These are phyloP conservation scores for Teleogryllus occipitalis DNA, from an alignment of 1,140 invertebrate genomes.

Conservation along the genomic window DNA sequence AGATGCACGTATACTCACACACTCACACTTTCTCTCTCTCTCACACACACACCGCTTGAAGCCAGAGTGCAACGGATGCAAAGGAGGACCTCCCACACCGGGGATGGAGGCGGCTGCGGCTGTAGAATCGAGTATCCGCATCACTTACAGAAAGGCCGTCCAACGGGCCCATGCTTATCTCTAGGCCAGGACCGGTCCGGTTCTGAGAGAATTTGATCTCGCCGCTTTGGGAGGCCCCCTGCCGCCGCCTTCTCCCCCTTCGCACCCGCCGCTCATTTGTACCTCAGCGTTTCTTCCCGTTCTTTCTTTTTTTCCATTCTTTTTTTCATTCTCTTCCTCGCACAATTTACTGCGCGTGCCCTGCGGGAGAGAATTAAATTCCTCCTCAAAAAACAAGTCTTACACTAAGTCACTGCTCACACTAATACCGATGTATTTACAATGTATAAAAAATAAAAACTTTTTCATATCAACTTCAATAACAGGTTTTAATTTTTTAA, in stretches of 20 bases:
- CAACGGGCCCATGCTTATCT: not conserved
- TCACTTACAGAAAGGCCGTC: no score
- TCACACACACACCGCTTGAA: no score
- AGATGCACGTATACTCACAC: no score
- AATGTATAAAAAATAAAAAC: not conserved
- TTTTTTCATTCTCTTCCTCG: not conserved
- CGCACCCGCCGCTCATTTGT: not conserved
- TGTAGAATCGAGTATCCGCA: no score
- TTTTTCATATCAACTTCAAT: not conserved
- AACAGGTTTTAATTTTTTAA: not conserved
- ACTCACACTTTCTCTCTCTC: no score
- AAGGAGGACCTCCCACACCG: no score
- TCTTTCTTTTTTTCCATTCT: not conserved
- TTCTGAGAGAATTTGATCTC: not conserved
- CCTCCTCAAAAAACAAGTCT: not conserved
- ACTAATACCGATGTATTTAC: not conserved
- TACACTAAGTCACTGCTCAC: not conserved
- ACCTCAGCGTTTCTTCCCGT: not conserved
- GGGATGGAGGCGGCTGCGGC: no score
- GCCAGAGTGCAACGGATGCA: no score
- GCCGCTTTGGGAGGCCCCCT: not conserved
- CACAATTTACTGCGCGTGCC: not conserved
- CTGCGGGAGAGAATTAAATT: not conserved
- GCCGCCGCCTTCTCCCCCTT: not conserved
- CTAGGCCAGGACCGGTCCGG: not conserved